Base-by-base conservation (phyloP, 1,140 invertebrate genomes). In the Platyura marginata region DNA sequence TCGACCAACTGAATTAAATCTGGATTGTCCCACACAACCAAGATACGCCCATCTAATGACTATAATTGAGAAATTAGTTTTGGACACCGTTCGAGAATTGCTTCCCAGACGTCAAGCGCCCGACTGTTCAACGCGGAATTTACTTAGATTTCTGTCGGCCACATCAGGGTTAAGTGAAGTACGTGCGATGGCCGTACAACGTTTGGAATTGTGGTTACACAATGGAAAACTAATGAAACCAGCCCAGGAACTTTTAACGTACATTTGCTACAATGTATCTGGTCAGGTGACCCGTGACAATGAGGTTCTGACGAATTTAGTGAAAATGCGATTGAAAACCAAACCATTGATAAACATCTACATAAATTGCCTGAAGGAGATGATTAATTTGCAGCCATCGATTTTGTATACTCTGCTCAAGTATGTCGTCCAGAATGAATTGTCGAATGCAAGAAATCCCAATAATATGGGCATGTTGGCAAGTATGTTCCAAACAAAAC, bases 371-470 rank as follows among this genome's bases (percentile, higher is more conserved):
- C 74, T 96, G 0, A 77, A 77, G 62, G 81, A 72, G 56, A 56
- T 71, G 33, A 68, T 72, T 10, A 54, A 55, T 18, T 40, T 58
- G 29, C 53, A 62, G 56, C 73, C 80, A 5, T 81, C 86, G 16
- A 92, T 94, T 54, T 62, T 95, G 8, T 70, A 74, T 21, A 81
- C 81, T n/a, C 75, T 94, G 29, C 63, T 97, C 45, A 92, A 88
- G 48, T 80, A 90, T 51, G 91, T 90, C 1, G 81, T 96, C 47
- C 92, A 91, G 63, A 96, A 96, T 63, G 92, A 97, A 66, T 65
- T 97, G 23, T 92, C 89, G 0, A 81, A 82, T 52, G 75, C 79
- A 4, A 71, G 91, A 38, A 94, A 93, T 69, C 85, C 86, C 0
- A 95, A 94, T 64, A 96, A 95, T 62, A 88, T 96, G 77, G 72